Percentiles rank a stretch among this genome's conserved stretches.
Evolutionary conservation across 2,113 vertebrate species (phyloP).

Genomic region (Mixornis gularis): DNA sequence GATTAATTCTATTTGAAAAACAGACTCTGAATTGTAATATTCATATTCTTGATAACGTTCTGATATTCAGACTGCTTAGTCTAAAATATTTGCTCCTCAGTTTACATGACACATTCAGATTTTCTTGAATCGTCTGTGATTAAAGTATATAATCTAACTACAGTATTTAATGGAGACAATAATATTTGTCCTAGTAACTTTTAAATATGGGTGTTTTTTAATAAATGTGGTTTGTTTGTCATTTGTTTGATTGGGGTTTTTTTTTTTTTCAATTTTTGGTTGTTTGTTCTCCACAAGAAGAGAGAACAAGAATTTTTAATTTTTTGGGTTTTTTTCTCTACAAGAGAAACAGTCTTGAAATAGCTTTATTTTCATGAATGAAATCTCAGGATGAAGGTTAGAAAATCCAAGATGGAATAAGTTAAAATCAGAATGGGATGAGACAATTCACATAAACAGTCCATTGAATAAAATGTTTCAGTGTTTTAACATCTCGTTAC

Average conservation of each 20-base stretch:
- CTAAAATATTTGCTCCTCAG: neutral
- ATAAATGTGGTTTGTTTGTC: neutral
- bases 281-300: no score
- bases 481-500: neutral
- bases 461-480: neutral
- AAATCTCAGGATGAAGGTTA: neutral
- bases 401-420: neutral
- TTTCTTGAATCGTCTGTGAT: neutral
- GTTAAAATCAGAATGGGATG: neutral
- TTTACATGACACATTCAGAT: neutral
- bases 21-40: neutral
- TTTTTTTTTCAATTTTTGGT: rapidly evolving
- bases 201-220: neutral
- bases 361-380: neutral
- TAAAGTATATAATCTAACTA: neutral
- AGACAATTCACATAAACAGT: neutral
- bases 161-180: neutral
- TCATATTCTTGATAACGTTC: neutral
- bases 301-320: no score
- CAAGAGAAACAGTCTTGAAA: neutral
- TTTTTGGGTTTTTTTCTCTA: rapidly evolving
- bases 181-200: neutral
- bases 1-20: neutral
- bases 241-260: neutral
- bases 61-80: neutral